phyloP scores from a whole-genome alignment of 2,888 invertebrate species.

The Drosophila paramelanica region DNA sequence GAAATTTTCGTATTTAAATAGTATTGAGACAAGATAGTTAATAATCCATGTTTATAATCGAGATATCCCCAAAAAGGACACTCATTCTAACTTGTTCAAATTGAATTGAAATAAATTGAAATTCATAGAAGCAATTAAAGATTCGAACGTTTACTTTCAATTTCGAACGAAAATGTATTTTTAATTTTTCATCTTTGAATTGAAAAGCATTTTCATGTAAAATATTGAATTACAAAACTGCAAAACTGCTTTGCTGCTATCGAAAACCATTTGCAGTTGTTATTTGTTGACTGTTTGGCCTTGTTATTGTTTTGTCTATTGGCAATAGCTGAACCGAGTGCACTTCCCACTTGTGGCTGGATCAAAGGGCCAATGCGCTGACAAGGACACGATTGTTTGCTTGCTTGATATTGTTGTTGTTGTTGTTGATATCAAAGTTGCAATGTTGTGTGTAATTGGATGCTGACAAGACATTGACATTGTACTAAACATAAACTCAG shows the following conservation, averaged over 20 bases:
- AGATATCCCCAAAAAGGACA: too few species aligned
- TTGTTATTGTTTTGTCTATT: conserved; percentile 29
- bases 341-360: conserved; percentile 19
- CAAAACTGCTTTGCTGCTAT: neutral
- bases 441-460: conserved; percentile 44
- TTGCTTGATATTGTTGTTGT: too few species aligned
- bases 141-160: neutral
- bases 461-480: conserved; percentile 43
- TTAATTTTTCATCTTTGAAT: neutral
- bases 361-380: conserved; percentile 5
- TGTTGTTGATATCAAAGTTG: conserved; percentile 7
- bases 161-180: neutral
- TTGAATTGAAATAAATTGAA: neutral
- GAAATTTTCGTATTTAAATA: too few species aligned
- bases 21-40: too few species aligned
- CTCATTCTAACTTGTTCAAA: neutral
- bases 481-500: conserved; percentile 7
- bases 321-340: conserved; percentile 1
- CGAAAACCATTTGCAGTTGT: conserved; percentile 3
- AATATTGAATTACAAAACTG: neutral
- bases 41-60: too few species aligned
- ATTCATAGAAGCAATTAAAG: neutral
- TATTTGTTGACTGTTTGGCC: conserved; percentile 19
- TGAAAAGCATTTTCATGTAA: conserved; percentile 1
- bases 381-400: neutral